Evolutionary conservation across 35 echinoderm and acorn worm genomes (phyloP).

Genomic region (Heliocidaris erythrogramma): DNA sequence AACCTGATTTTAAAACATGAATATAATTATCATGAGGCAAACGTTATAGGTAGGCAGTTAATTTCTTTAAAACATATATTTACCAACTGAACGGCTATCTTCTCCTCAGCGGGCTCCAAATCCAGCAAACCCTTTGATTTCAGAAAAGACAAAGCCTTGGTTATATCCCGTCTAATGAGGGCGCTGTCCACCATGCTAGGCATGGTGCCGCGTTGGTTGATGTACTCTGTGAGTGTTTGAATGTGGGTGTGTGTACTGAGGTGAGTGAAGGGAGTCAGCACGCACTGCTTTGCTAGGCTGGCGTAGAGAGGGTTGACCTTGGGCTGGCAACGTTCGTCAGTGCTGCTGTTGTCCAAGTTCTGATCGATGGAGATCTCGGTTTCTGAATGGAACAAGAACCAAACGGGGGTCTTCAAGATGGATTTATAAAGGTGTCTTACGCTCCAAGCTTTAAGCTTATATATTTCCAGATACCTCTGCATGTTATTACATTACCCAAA

Average conservation of each 20-base stretch:
- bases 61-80: not conserved
- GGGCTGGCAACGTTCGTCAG: too few relatives aligned
- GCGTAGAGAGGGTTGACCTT: not conserved
- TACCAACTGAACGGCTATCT: conserved; percentile 34
- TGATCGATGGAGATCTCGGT: not conserved
- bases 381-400: not conserved
- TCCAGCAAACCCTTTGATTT: not conserved
- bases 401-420: not conserved
- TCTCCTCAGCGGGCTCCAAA: conserved; percentile 36
- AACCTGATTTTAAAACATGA: too few relatives aligned
- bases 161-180: conserved; percentile 28
- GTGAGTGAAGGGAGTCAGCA: conserved; percentile 43
- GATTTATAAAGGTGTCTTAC: too few relatives aligned
- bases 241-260: not conserved
- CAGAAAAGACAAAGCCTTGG: conserved; percentile 17
- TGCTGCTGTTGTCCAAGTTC: not conserved
- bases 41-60: too few relatives aligned
- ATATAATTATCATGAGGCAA: too few relatives aligned
- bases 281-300: not conserved
- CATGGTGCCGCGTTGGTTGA: conserved; percentile 21
- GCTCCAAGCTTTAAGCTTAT: too few relatives aligned
- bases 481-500: too few relatives aligned
- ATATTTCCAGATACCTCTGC: too few relatives aligned
- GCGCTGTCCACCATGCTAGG: conserved; percentile 37
- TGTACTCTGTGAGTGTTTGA: conserved; percentile 34